Evolutionary conservation across 2,797 vertebrate species (phyloP), one percentile per base, ranked within the genome.

Genomic region (Macropodus opercularis): DNA sequence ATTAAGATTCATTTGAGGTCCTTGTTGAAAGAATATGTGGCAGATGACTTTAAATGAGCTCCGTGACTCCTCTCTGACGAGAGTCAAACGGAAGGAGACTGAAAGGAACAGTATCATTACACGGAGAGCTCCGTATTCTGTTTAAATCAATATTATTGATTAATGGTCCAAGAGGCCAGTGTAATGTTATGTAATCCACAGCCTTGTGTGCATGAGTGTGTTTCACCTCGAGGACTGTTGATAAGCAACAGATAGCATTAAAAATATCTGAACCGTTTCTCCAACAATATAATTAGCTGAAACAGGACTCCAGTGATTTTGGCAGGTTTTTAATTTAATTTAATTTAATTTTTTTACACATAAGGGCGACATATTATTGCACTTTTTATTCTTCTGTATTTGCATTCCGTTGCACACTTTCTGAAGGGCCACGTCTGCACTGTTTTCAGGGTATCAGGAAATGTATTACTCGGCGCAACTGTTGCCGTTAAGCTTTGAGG

Each of bases 111-210:
- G 48, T 60, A 68, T 43, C 48, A 46, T 41, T 63, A 43, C 44
- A 50, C 18, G 38, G 62, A 58, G 65, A 56, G 74, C 66, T 66
- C 50, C 14, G 69, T 64, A 72, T 87, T 77, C 73, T 69, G 73
- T 46, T 40, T 2, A 3, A 32, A 48, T 89, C 86, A 58, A 90
- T 89, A 88, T 70, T 89, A 89, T 91, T 65, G 87, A 89, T 51
- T 18, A 27, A 56, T 7, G 18, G 50, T 84, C 69, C 63, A 81
- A 76, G 62, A 61, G 73, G 73, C 57, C 13, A 0, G 48, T 31
- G 79, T n/a, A n/a, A n/a, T 79, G 69, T 89, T 88, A 87, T 68
- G 84, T 86, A 84, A 89, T 86, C 65, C 78, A 48, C 54, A 75
- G 64, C 55, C 47, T 29, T 63, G 50, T 39, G 46, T 65, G 51